A percentile compares a stretch with the other conserved stretches of the same genome.
phyloP scores from a whole-genome alignment of 2,888 invertebrate species.

The Acanthosepion pharaonis region DNA sequence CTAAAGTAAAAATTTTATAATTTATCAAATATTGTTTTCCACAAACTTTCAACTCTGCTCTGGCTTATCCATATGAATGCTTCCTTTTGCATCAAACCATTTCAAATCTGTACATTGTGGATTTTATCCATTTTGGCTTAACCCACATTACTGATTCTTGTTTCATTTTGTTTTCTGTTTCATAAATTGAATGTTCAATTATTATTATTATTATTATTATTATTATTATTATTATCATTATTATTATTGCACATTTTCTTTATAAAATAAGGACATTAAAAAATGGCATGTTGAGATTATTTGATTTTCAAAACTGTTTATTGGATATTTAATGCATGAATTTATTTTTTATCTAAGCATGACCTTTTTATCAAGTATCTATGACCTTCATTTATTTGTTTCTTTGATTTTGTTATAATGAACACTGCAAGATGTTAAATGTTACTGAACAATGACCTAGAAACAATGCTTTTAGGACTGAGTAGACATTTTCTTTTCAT shows the following conservation, averaged over 20 bases:
- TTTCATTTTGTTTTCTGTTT: neutral
- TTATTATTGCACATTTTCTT: constrained; percentile 33
- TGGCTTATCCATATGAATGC: neutral
- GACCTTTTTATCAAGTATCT: neutral
- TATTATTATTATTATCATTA: neutral
- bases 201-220: neutral
- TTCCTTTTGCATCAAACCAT: neutral
- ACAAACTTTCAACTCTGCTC: neutral
- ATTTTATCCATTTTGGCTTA: neutral
- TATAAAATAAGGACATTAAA: constrained; percentile 15
- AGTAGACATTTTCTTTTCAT: neutral
- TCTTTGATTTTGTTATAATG: constrained; percentile 8
- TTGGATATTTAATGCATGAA: constrained; percentile 8
- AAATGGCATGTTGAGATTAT: neutral
- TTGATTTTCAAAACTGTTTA: neutral
- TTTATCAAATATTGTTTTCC: neutral
- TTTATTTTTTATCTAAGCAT: constrained; percentile 8
- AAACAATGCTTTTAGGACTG: neutral
- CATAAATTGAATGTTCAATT: neutral
- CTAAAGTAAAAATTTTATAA: neutral
- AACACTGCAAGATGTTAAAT: constrained; percentile 33
- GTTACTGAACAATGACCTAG: neutral
- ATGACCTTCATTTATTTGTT: constrained; percentile 12
- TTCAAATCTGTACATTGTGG: neutral
- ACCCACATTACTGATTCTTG: neutral